Evolutionary conservation across 2,888 invertebrate genomes (phyloP).

Genomic region (Aspidiotus destructor): DNA sequence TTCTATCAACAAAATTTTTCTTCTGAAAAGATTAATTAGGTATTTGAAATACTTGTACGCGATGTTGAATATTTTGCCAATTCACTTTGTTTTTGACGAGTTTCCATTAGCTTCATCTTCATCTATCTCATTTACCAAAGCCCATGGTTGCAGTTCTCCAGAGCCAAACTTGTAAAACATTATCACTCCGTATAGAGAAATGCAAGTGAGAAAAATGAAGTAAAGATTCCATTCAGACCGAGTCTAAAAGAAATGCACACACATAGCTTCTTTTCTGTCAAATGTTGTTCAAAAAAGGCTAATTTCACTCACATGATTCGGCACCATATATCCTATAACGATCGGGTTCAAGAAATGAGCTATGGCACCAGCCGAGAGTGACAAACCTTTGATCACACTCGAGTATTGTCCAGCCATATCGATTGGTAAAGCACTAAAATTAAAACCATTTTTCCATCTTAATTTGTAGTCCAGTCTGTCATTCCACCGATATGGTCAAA

Average conservation of each 20-base stretch:
- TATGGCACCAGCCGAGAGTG: background rate
- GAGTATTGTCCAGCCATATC: background rate
- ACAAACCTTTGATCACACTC: background rate
- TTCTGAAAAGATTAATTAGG: no score
- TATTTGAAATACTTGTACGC: no score
- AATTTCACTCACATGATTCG: conserved; percentile 10
- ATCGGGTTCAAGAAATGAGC: background rate
- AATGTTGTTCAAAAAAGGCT: no score
- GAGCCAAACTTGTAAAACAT: conserved; percentile 10
- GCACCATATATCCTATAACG: conserved; percentile 16
- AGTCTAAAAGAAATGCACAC: background rate
- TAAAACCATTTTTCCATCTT: background rate
- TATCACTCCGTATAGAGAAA: background rate
- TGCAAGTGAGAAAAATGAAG: conserved; percentile 4
- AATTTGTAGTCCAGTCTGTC: no score
- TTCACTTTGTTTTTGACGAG: no score
- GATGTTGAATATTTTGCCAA: no score
- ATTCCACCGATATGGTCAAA: no score
- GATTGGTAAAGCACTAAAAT: background rate
- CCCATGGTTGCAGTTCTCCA: conserved; percentile 13
- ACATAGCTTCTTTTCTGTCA: no score
- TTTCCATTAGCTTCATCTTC: no score
- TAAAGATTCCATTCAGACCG: conserved; percentile 7
- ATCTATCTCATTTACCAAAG: background rate
- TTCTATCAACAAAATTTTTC: no score